Conservation (phyloP, 2,113 vertebrate species). For the Sylvicapra grimmia region DNA sequence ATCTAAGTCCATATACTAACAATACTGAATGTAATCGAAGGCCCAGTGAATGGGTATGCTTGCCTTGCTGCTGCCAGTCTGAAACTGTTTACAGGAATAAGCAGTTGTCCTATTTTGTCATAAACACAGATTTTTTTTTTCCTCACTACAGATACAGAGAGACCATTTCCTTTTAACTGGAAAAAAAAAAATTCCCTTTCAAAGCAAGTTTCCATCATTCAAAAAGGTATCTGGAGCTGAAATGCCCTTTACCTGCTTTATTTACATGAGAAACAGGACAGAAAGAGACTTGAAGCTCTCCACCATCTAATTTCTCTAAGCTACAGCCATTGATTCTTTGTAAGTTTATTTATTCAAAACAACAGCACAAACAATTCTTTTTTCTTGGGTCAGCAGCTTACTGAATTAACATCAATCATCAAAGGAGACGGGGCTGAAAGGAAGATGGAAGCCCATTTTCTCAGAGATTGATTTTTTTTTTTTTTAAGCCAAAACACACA, state of each 20-base stretch:
- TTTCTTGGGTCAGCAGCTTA: slow-evolving; percentile 71
- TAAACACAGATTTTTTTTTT: not conserved
- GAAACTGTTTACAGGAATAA: not conserved
- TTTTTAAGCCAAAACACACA: slow-evolving; percentile 64
- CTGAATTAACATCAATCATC: slow-evolving; percentile 71
- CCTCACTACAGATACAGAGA: not conserved
- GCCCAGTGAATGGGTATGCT: not conserved
- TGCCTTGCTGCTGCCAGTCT: not conserved
- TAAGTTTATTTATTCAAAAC: slow-evolving; percentile 77
- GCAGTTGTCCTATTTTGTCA: not conserved
- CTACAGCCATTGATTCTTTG: slow-evolving; percentile 66
- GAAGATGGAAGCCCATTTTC: slow-evolving; percentile 65
- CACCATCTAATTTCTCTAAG: slow-evolving; percentile 64
- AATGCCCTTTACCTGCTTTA: slow-evolving; percentile 43
- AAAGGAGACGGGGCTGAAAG: slow-evolving; percentile 55
- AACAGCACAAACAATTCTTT: slow-evolving; percentile 67
- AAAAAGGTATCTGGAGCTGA: not conserved
- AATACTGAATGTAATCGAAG: not conserved
- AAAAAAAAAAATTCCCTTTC: not conserved
- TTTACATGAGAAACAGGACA: slow-evolving; percentile 54
- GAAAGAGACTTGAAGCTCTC: slow-evolving; percentile 5
- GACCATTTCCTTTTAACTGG: slow-evolving; percentile 31
- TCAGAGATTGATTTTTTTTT: slow-evolving; percentile 73
- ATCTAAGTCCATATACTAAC: not conserved
- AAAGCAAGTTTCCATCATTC: slow-evolving; percentile 33